These are phyloP conservation scores for Ceraclea dissimilis DNA, from an alignment of 2,888 invertebrate species.

Conservation along the genomic window DNA sequence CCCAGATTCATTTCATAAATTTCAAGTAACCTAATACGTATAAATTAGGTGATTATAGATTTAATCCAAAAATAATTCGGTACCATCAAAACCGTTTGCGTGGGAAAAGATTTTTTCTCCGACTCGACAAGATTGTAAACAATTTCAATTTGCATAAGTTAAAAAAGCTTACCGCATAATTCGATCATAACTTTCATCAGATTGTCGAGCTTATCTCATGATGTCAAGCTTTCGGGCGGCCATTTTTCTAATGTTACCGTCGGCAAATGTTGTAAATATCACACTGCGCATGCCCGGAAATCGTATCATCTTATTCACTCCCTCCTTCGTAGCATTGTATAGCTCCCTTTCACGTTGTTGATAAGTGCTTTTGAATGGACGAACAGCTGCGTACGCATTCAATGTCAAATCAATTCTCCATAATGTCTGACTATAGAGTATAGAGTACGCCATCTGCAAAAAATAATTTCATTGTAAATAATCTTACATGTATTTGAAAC, in stretches of 20 bases:
- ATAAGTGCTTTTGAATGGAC: conserved; percentile 20
- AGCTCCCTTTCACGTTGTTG: conserved; percentile 3
- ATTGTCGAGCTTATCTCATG: no score
- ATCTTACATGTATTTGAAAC: neutral
- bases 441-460: neutral
- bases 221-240: conserved; percentile 10
- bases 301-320: conserved; percentile 10
- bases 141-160: no score
- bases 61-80: no score
- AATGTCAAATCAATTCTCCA: conserved; percentile 26
- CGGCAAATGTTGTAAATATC: conserved; percentile 13
- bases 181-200: no score
- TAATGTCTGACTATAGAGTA: neutral
- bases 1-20: no score
- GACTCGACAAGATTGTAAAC: no score
- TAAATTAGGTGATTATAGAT: no score
- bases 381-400: conserved; percentile 22
- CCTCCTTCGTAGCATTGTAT: neutral
- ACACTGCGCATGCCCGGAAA: conserved; percentile 16
- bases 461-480: neutral
- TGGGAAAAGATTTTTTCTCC: no score
- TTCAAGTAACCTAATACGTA: no score
- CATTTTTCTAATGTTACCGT: conserved; percentile 19
- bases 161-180: no score
- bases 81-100: no score